A percentile compares a stretch with the other conserved stretches of the same genome.
Conservation (phyloP, 2,888 invertebrate species). For the Drosophila atripex region DNA sequence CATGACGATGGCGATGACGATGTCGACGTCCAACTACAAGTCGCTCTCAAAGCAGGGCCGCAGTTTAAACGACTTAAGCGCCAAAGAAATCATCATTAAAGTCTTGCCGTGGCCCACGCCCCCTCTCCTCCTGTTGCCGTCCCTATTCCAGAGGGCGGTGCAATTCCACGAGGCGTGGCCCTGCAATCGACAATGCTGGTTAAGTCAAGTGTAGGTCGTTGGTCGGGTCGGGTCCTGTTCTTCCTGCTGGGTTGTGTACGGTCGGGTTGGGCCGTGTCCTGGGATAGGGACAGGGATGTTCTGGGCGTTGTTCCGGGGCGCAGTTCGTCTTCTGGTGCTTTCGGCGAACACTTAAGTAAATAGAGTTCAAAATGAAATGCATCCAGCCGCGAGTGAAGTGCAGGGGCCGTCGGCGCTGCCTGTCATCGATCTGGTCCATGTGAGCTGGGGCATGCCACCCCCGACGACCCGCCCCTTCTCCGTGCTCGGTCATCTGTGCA, state of each 20-base stretch:
- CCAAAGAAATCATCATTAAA: conserved; percentile 81
- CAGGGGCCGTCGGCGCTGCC: conserved; percentile 40
- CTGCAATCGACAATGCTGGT: conserved; percentile 81
- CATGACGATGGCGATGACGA: conserved; percentile 47
- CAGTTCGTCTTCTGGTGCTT: conserved; percentile 55
- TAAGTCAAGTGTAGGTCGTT: conserved; percentile 82
- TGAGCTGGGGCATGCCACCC: conserved; percentile 1
- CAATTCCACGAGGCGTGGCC: conserved; percentile 55
- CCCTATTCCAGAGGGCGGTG: conserved; percentile 57
- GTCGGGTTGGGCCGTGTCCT: conserved; percentile 12
- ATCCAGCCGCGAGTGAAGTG: conserved; percentile 71
- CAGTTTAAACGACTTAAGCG: conserved; percentile 80
- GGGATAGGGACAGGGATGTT: conserved; percentile 1
- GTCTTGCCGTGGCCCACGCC: conserved; percentile 54
- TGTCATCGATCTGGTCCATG: conserved; percentile 69
- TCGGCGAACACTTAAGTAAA: conserved; percentile 74
- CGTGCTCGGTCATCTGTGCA: conserved; percentile 65
- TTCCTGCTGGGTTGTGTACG: conserved; percentile 6
- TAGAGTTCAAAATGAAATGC: conserved; percentile 77
- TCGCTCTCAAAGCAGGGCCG: conserved; percentile 55
- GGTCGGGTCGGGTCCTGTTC: conserved; percentile 56
- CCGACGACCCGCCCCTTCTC: conserved; percentile 16
- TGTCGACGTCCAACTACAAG: conserved; percentile 40
- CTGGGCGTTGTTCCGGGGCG: conserved; percentile 20
- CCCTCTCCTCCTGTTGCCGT: conserved; percentile 4